These are phyloP conservation scores for Oxystoma pomonae DNA, from an alignment of 2,888 invertebrate genomes.

Conservation along the genomic window DNA sequence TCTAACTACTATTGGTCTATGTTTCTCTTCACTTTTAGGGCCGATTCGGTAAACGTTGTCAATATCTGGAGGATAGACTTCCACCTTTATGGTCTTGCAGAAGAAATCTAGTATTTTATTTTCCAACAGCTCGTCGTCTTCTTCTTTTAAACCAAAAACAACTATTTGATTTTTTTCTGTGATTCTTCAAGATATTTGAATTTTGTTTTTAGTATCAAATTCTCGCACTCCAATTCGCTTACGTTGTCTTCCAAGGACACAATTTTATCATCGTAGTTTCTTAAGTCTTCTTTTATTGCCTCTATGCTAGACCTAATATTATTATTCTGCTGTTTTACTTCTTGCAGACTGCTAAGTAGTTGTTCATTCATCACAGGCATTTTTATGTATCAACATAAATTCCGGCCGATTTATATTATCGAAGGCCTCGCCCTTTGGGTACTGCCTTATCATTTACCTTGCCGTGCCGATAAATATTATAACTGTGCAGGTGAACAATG, in stretches of 20 bases:
- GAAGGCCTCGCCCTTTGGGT: neutral
- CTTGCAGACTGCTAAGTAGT: neutral
- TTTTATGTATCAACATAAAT: neutral
- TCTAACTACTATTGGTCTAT: neutral
- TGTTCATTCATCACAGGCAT: neutral
- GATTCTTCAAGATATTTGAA: neutral
- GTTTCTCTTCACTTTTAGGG: neutral
- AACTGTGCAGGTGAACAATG: neutral
- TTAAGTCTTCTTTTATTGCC: neutral
- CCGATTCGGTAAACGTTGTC: neutral
- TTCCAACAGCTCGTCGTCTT: neutral
- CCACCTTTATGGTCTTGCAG: neutral
- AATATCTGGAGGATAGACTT: neutral
- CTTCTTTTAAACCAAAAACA: neutral
- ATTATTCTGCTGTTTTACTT: neutral
- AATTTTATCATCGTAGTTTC: neutral
- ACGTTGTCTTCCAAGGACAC: neutral
- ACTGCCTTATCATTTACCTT: neutral
- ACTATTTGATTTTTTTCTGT: neutral
- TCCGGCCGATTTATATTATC: neutral
- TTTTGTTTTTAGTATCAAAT: neutral
- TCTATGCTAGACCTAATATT: neutral
- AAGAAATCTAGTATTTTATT: neutral
- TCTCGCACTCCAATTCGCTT: neutral
- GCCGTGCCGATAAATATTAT: neutral